phyloP scores from a whole-genome alignment of 1,140 invertebrate genomes.

The Ectropis grisescens region DNA sequence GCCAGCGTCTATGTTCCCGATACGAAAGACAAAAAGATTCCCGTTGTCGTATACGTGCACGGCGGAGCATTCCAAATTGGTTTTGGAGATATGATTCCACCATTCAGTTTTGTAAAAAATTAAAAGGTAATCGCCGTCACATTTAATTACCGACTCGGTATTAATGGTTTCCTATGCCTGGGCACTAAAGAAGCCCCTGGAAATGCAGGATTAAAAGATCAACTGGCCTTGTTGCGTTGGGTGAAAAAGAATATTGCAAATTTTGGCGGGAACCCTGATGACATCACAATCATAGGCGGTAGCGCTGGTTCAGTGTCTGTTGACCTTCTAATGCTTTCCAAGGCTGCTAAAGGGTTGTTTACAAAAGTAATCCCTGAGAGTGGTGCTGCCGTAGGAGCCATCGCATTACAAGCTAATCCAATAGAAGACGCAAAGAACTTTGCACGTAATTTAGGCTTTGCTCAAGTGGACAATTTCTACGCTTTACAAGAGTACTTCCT shows the following conservation, averaged over 20 bases:
- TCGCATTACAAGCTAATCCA: constrained; percentile 27
- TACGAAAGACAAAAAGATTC: constrained; percentile 7
- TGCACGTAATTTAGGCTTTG: constrained; percentile 21
- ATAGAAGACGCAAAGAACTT: constrained; percentile 29
- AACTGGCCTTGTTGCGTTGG: constrained; percentile 30
- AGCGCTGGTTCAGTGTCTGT: constrained; percentile 30
- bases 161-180: constrained; percentile 28
- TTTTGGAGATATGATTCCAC: constrained; percentile 9
- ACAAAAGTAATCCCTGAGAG: constrained; percentile 39
- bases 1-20: constrained; percentile 1
- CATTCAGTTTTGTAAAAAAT: constrained; percentile 14
- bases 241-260: constrained; percentile 28
- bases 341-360: constrained; percentile 27
- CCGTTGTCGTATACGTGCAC: constrained; percentile 20
- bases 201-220: constrained; percentile 35
- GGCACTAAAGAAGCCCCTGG: constrained; percentile 27
- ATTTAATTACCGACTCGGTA: constrained; percentile 32
- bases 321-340: constrained; percentile 27
- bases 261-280: constrained; percentile 36
- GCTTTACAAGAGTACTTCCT: constrained; percentile 36
- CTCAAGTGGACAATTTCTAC: constrained; percentile 20
- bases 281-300: constrained; percentile 29
- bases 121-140: constrained; percentile 21
- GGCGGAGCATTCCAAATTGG: constrained; percentile 25
- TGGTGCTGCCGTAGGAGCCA: constrained; percentile 19